Evolutionary conservation across 2,888 invertebrate species (phyloP).

Genomic region (Lepidochitona cinerea): DNA sequence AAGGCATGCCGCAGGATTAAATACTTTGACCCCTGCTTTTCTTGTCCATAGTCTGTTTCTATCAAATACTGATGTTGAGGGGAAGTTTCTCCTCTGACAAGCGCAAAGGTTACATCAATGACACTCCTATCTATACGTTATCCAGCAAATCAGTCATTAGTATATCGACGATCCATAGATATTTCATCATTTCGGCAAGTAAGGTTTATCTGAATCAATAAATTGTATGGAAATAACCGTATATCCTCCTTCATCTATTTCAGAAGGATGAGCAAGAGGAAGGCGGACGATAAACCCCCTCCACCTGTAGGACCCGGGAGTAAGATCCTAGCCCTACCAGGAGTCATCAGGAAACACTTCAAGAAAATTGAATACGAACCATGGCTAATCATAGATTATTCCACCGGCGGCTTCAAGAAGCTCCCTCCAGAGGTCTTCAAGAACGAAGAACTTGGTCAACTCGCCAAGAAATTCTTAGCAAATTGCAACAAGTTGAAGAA

Average conservation of each 20-base stretch:
- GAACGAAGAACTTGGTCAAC: slow-evolving; percentile 53
- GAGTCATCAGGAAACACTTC: slow-evolving; percentile 42
- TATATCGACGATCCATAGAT: too few relatives aligned
- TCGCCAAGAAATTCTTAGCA: slow-evolving; percentile 48
- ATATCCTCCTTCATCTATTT: neutral
- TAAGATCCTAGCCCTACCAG: slow-evolving; percentile 62
- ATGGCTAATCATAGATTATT: slow-evolving; percentile 46
- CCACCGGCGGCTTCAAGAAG: slow-evolving; percentile 49
- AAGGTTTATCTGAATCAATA: too few relatives aligned
- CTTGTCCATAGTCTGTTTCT: too few relatives aligned
- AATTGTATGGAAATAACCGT: too few relatives aligned
- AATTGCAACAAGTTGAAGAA: slow-evolving; percentile 66
- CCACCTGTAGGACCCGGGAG: slow-evolving; percentile 67
- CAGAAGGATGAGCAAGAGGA: slow-evolving; percentile 37
- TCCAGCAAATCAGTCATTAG: too few relatives aligned
- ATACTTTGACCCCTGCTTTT: too few relatives aligned
- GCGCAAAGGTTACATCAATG: too few relatives aligned
- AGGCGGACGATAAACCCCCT: slow-evolving; percentile 59
- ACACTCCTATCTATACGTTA: too few relatives aligned
- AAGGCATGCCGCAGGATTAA: too few relatives aligned
- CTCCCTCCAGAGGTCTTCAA: slow-evolving; percentile 63
- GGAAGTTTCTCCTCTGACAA: too few relatives aligned
- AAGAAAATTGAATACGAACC: neutral
- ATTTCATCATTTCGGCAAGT: too few relatives aligned
- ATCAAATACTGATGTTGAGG: too few relatives aligned